phyloP scores from a whole-genome alignment of 2,113 vertebrate genomes.

The Galemys pyrenaicus region DNA sequence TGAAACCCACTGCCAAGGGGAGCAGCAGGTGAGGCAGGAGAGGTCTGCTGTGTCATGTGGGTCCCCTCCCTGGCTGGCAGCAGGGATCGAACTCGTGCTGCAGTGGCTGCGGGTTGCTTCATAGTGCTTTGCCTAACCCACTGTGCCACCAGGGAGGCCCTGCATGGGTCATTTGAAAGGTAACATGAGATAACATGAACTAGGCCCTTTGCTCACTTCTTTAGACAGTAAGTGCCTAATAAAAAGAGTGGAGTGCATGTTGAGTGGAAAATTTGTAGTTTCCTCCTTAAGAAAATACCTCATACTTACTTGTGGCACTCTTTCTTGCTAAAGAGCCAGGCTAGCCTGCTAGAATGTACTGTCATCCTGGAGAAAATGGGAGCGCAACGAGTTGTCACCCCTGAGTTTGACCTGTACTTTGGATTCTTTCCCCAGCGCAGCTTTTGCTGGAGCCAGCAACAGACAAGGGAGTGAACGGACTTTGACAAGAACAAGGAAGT shows the following conservation, averaged over 20 bases:
- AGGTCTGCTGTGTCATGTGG: too few relatives aligned
- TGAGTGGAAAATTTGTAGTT: not conserved
- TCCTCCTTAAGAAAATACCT: not conserved
- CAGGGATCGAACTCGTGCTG: too few relatives aligned
- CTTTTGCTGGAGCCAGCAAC: not conserved
- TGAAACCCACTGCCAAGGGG: too few relatives aligned
- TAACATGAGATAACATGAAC: not conserved
- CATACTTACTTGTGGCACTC: not conserved
- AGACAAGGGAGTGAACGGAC: not conserved
- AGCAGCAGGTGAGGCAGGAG: too few relatives aligned
- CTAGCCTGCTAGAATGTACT: not conserved
- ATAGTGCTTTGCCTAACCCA: too few relatives aligned
- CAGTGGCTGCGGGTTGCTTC: too few relatives aligned
- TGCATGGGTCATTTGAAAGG: too few relatives aligned
- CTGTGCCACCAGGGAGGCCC: too few relatives aligned
- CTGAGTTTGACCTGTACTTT: not conserved
- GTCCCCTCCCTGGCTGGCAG: too few relatives aligned
- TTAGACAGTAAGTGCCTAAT: not conserved
- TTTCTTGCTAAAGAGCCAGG: slow-evolving; percentile 9
- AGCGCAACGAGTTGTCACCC: not conserved
- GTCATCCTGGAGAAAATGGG: not conserved
- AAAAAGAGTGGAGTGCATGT: not conserved
- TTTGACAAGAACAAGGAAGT: slow-evolving; percentile 19
- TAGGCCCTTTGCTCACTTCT: not conserved
- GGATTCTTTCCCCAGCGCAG: not conserved